These are phyloP conservation scores for Vanessa atalanta DNA, from an alignment of 1,140 invertebrate species.

Conservation along the genomic window DNA sequence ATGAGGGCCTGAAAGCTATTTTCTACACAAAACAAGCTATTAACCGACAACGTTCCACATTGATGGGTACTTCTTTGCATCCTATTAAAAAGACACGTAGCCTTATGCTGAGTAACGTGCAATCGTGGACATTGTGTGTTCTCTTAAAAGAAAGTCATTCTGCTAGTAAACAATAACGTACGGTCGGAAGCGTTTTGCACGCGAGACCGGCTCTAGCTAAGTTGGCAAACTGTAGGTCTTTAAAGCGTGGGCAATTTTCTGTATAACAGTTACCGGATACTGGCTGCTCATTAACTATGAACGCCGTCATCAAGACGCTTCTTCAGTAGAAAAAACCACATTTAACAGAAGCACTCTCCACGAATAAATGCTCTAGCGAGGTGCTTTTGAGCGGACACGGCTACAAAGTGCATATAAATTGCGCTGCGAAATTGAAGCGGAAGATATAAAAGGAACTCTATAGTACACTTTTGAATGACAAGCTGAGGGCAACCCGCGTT, in stretches of 20 bases:
- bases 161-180: conserved; percentile 70
- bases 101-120: conserved; percentile 19
- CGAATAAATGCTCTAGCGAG: conserved; percentile 63
- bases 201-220: conserved; percentile 51
- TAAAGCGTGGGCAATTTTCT: conserved; percentile 72
- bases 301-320: conserved; percentile 76
- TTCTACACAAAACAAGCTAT: conserved; percentile 51
- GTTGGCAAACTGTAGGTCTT: conserved; percentile 62
- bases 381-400: conserved; percentile 65
- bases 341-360: conserved; percentile 71
- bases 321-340: conserved; percentile 73
- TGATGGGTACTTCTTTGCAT: conserved; percentile 41
- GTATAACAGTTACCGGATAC: conserved; percentile 70
- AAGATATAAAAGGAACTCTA: conserved; percentile 65
- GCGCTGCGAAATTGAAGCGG: conserved; percentile 71
- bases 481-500: conserved; percentile 55
- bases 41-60: conserved; percentile 38
- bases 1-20: conserved; percentile 35
- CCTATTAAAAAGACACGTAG: conserved; percentile 32
- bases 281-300: conserved; percentile 79
- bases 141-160: conserved; percentile 71
- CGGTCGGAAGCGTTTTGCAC: conserved; percentile 70
- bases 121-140: conserved; percentile 27
- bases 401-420: conserved; percentile 80
- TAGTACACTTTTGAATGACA: conserved; percentile 63